Evolutionary conservation across 2,888 invertebrate species (phyloP), one percentile per base, ranked within the genome.

Genomic region (Athalia circularis): DNA sequence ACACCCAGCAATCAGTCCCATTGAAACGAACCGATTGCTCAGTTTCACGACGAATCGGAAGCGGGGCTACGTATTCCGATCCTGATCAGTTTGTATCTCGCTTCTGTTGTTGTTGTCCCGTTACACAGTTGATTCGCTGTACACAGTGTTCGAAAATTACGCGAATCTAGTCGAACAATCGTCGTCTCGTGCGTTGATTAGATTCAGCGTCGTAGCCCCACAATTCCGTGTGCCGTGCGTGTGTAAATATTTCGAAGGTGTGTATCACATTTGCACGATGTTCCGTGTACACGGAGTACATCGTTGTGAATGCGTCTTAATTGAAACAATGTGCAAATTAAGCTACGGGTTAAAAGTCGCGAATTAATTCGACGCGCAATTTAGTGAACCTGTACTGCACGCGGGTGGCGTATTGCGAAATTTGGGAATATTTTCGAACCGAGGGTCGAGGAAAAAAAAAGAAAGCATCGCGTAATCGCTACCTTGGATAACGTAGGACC

Each of bases 291-390:
- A 29, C 29, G 29, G 29, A 29, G 29, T 29, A 29, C 29, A 29
- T 3, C 11, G 76, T 80, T 83, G 81, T 84, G 83, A 86, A 86
- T 83, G 82, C 82, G 77, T 72, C 80, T 79, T 84, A 86, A 86
- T 86, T 86, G 79, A 81, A 80, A 79, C 79, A 75, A 72, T 72
- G 72, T 47, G 52, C 15, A 45, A 9, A 43, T 7, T 61, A 13
- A 9, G 52, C 29, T 52, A 52, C 52, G 11, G 8, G 8, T 52
- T 9, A 52, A 52, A 47, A 48, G 65, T 65, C 47, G 1, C 47
- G 48, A 47, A 29, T 65, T 48, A 48, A 13, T 13, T 65, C 8
- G 64, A 43, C 3, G 5, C 5, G 29, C 29, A 29, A 29, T 29
- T 29, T 29, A 29, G 29, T 62, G 62, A 62, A 62, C 43, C 62